These are phyloP conservation scores for Holocentrus rufus DNA, from an alignment of 2,797 vertebrate genomes.

Conservation along the genomic window DNA sequence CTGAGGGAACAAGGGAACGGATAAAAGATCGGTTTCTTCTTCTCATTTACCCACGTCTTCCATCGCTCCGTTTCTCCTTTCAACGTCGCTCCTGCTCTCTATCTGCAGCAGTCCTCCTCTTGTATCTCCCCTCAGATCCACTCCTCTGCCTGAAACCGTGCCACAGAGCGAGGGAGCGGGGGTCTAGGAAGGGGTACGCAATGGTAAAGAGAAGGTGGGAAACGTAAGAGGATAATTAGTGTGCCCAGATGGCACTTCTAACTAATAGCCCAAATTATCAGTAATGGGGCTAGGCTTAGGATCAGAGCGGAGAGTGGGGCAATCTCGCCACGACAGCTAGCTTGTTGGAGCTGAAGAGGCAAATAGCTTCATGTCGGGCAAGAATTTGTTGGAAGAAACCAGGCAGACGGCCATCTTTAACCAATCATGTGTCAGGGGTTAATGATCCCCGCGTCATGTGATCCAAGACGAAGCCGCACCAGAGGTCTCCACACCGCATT, in stretches of 20 bases:
- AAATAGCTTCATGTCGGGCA: conserved; percentile 57
- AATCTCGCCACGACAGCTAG: conserved; percentile 59
- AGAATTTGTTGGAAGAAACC: conserved; percentile 42
- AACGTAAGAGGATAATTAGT: conserved; percentile 75
- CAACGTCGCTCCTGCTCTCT: conserved; percentile 18
- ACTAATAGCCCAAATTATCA: conserved; percentile 77
- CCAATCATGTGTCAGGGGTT: conserved; percentile 74
- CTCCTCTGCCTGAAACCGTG: conserved; percentile 33
- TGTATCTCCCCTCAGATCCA: conserved; percentile 31
- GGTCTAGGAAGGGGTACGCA: conserved; percentile 18
- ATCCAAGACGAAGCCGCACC: conserved; percentile 43
- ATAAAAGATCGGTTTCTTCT: conserved; percentile 39
- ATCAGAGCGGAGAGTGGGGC: conserved; percentile 55
- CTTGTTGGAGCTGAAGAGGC: conserved; percentile 40
- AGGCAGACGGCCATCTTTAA: conserved; percentile 67
- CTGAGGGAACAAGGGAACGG: conserved; percentile 36
- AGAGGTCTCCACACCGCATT: conserved; percentile 29
- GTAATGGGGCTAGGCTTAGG: conserved; percentile 69
- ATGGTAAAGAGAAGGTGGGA: conserved; percentile 42
- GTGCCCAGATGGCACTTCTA: conserved; percentile 70
- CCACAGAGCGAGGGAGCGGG: conserved; percentile 23
- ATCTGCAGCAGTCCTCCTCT: conserved; percentile 29
- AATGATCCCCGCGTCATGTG: conserved; percentile 57
- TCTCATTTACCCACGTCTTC: conserved; percentile 41
- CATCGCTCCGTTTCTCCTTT: conserved; percentile 1